Percentiles rank a stretch among this genome's conserved stretches.
phyloP scores from a whole-genome alignment of 2,113 vertebrate genomes.

The Apaloderma vittatum region DNA sequence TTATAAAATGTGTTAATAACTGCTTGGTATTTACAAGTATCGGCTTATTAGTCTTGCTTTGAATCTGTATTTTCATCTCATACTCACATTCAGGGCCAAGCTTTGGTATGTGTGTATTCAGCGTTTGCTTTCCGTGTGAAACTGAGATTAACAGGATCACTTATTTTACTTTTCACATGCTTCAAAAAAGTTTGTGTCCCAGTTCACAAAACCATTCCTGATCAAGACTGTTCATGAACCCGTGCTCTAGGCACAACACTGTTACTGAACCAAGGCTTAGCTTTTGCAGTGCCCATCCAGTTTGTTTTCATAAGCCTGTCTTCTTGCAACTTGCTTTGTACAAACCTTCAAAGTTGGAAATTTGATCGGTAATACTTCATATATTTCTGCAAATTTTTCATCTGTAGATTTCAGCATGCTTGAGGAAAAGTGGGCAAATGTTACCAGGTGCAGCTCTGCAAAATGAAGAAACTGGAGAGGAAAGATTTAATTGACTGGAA shows the following conservation, averaged over 20 bases:
- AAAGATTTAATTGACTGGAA: conserved; percentile 15
- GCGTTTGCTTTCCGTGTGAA: not conserved
- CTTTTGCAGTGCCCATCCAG: not conserved
- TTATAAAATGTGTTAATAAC: conserved; percentile 56
- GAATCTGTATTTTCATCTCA: conserved; percentile 3
- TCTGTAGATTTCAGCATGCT: not conserved
- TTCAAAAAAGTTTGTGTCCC: not conserved
- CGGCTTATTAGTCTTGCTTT: not conserved
- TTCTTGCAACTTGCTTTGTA: not conserved
- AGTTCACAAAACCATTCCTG: not conserved
- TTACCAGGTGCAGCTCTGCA: not conserved
- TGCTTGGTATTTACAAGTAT: conserved; percentile 50
- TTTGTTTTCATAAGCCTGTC: not conserved
- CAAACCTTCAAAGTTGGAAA: not conserved
- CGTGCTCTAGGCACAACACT: not conserved
- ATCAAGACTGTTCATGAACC: not conserved
- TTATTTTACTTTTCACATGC: not conserved
- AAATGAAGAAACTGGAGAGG: not conserved
- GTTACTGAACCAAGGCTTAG: not conserved
- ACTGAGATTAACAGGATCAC: not conserved
- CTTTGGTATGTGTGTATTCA: not conserved
- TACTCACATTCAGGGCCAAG: not conserved
- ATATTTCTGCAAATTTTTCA: not conserved
- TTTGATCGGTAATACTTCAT: not conserved
- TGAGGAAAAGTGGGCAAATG: not conserved